Percentiles rank a stretch among this genome's conserved stretches.
These are phyloP conservation scores for Meloidogyne hapla DNA, from an alignment of 1,140 invertebrate genomes.

Conservation along the genomic window DNA sequence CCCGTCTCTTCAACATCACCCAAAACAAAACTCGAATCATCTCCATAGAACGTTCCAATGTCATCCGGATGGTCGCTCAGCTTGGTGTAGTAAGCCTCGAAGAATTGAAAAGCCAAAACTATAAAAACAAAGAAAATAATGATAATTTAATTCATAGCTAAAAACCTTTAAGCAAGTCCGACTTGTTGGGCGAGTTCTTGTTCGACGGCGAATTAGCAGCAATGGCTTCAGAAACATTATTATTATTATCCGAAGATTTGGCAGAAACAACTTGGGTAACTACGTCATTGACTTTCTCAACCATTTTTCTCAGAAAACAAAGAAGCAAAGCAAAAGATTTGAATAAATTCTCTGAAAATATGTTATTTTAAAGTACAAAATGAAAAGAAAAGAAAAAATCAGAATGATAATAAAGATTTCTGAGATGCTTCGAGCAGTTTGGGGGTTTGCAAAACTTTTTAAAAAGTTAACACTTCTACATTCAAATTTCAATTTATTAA, in stretches of 20 bases:
- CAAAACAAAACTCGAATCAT: conserved; percentile 34
- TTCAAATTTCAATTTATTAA: neutral
- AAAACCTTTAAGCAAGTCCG: neutral
- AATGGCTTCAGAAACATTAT: neutral
- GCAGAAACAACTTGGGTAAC: conserved; percentile 10
- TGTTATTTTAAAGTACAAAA: neutral
- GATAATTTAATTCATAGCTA: neutral
- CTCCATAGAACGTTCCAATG: conserved; percentile 34
- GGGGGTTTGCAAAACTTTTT: neutral
- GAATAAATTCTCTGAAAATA: neutral
- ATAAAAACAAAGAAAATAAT: neutral
- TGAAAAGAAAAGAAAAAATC: too few species aligned
- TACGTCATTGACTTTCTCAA: conserved; percentile 26
- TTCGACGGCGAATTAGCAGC: neutral
- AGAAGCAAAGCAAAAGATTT: neutral
- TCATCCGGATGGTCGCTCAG: conserved; percentile 27
- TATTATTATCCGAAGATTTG: conserved; percentile 8
- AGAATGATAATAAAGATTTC: neutral
- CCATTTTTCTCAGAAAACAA: conserved; percentile 13
- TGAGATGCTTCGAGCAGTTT: neutral
- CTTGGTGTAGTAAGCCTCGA: conserved; percentile 29
- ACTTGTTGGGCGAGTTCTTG: conserved; percentile 10
- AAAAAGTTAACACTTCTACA: neutral
- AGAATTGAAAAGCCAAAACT: conserved; percentile 26
- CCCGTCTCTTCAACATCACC: conserved; percentile 31